Evolutionary conservation across 2,113 vertebrate species (phyloP).

Genomic region (Pogona vitticeps): DNA sequence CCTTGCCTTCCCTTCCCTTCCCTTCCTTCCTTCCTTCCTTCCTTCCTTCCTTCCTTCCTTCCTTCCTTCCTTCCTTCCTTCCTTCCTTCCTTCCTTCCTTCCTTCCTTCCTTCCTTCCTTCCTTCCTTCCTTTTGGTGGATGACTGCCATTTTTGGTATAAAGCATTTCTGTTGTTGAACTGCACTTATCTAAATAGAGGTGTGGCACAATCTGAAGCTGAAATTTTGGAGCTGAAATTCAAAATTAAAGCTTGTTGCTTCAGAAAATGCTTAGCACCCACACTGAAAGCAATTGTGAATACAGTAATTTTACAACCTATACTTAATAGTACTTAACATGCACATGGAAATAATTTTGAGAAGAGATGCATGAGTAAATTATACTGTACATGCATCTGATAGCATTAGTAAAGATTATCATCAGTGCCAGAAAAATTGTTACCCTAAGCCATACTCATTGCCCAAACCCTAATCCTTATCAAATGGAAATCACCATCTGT

Average conservation of each 20-base stretch:
- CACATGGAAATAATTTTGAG: conserved; percentile 46
- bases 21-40: too few relatives aligned
- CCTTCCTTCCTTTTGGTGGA: background rate
- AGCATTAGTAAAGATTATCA: conserved; percentile 53
- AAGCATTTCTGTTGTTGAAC: background rate
- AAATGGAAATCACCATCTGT: conserved; percentile 66
- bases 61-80: too few relatives aligned
- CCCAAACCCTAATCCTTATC: conserved; percentile 66
- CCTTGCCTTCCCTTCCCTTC: too few relatives aligned
- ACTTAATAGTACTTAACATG: conserved; percentile 50
- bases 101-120: too few relatives aligned
- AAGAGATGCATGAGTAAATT: conserved; percentile 44
- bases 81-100: too few relatives aligned
- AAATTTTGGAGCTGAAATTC: background rate
- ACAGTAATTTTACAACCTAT: conserved; percentile 18
- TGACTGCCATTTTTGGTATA: background rate
- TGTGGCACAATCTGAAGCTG: background rate
- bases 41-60: too few relatives aligned
- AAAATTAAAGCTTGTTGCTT: background rate
- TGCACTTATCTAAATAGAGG: background rate
- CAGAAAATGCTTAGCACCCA: background rate
- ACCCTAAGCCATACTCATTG: conserved; percentile 43
- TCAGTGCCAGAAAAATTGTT: conserved; percentile 57
- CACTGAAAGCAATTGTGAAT: conserved; percentile 12
- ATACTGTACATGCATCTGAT: conserved; percentile 63